Conservation (phyloP, 1,140 invertebrate species). For the Brachionus paranguensis region DNA sequence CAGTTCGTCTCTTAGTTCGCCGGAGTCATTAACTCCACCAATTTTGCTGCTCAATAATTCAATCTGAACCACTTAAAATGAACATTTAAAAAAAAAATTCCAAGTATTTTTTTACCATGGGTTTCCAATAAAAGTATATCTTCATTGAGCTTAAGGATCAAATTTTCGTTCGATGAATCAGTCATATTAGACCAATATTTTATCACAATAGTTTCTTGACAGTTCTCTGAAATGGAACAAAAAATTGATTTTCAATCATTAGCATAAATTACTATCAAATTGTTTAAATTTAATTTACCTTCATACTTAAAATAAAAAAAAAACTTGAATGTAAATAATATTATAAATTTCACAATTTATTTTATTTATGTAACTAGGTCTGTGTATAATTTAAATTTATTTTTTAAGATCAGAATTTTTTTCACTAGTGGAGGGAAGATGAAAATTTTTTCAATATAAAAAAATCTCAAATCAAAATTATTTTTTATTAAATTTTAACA, state of each 20-base stretch:
- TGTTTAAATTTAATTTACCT: neutral
- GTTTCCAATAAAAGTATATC: neutral
- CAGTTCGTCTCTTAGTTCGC: neutral
- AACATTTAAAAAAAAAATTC: neutral
- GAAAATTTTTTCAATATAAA: neutral
- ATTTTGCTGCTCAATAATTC: neutral
- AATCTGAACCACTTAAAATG: neutral
- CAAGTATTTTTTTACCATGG: neutral
- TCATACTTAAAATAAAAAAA: neutral
- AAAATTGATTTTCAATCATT: slow-evolving; percentile 22
- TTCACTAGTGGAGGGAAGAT: neutral
- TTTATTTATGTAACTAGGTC: slow-evolving; percentile 1
- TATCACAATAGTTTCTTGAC: neutral
- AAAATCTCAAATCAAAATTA: neutral
- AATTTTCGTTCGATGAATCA: neutral
- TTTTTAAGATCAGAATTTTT: neutral
- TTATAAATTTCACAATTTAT: neutral
- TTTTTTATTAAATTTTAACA: slow-evolving; percentile 17
- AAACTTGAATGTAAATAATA: neutral
- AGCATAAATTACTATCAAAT: neutral
- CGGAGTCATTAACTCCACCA: neutral
- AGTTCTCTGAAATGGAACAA: neutral
- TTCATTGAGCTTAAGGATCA: neutral
- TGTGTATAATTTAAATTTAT: neutral
- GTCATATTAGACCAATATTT: neutral